Percentiles rank a stretch among this genome's conserved stretches.
Conservation (phyloP, 1,140 invertebrate genomes). For the Dermatophagoides farinae region DNA sequence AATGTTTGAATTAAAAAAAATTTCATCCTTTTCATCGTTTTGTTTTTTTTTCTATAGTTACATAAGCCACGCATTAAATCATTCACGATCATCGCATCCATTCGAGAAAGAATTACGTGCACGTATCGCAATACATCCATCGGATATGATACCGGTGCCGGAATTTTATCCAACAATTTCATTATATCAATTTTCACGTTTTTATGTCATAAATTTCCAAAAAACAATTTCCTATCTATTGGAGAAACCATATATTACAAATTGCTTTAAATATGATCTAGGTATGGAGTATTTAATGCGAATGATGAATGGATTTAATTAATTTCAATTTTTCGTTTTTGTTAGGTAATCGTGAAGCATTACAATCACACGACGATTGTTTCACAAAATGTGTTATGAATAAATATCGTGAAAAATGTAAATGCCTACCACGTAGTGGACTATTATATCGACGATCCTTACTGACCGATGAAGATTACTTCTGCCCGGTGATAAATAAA, state of each 20-base stretch:
- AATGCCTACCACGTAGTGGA: slow-evolving; percentile 3
- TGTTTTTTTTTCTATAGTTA: background rate
- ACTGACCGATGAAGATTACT: background rate
- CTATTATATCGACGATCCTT: background rate
- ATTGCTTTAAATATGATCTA: slow-evolving; percentile 8
- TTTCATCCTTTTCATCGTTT: background rate
- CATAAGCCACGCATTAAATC: background rate
- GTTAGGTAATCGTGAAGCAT: background rate
- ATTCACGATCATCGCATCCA: background rate
- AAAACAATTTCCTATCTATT: slow-evolving; percentile 6
- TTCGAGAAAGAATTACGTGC: slow-evolving; percentile 5
- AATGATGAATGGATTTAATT: background rate
- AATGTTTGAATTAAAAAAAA: background rate
- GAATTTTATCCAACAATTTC: slow-evolving; percentile 8
- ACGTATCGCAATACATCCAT: slow-evolving; percentile 2
- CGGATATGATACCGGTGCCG: slow-evolving; percentile 2
- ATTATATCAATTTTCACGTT: slow-evolving; percentile 5
- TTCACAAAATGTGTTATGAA: slow-evolving; percentile 7
- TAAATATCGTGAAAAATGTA: slow-evolving; percentile 1
- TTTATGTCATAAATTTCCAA: slow-evolving; percentile 5
- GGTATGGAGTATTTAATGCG: background rate
- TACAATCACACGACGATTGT: slow-evolving; percentile 8
- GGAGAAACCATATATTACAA: slow-evolving; percentile 7
- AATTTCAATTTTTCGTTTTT: too few relatives aligned
- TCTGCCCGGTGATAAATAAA: slow-evolving; percentile 1